Evolutionary conservation across 2,113 vertebrate species (phyloP), one percentile per base, ranked within the genome.

Genomic region (Anhinga rufa): DNA sequence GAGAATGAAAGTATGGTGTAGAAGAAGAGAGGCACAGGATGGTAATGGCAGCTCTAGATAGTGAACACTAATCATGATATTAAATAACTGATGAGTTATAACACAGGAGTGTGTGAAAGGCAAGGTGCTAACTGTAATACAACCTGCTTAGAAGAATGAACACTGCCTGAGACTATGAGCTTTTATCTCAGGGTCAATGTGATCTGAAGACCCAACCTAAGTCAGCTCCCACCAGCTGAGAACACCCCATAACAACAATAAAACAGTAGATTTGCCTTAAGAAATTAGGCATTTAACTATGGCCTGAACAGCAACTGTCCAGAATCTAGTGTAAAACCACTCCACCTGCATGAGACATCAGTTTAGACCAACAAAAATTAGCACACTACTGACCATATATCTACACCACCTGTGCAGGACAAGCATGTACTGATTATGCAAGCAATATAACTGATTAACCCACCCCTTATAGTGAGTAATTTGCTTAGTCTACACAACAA

Each of bases 171-270:
- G 19, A n/a, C 6, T 36, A 17, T 17, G 19, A 82, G 19, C 6
- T 68, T 66, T 72, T 72, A 36, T 62, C 22, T 91, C 31, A 58
- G 12, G 19, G 54, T 9, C 1, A 7, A 12, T 2, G 12, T 5
- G 2, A 54, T 7, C 2, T 52, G 52, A 51, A 76, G 17, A 68
- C 7, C 6, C 25, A 86, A 38, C 5, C 13, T 75, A 60, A 82
- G 7, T 2, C 3, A 2, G 4, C 20, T 79, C 31, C 13, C 10
- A 49, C 9, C 7, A 3, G 9, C 7, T 79, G 12, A 70, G 12
- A 86, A 74, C 38, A 31, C 6, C 3, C 9, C 32, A 44, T 36
- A 86, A 29, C 5, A 66, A 57, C 0, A 3, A 54, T 16, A 49
- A 86, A 79, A 14, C 1, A 46, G 10, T 9, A 86, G 10, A 55